Evolutionary conservation across 2,113 vertebrate species (phyloP), one percentile per base, ranked within the genome.

Genomic region (Crotalus horridus): DNA sequence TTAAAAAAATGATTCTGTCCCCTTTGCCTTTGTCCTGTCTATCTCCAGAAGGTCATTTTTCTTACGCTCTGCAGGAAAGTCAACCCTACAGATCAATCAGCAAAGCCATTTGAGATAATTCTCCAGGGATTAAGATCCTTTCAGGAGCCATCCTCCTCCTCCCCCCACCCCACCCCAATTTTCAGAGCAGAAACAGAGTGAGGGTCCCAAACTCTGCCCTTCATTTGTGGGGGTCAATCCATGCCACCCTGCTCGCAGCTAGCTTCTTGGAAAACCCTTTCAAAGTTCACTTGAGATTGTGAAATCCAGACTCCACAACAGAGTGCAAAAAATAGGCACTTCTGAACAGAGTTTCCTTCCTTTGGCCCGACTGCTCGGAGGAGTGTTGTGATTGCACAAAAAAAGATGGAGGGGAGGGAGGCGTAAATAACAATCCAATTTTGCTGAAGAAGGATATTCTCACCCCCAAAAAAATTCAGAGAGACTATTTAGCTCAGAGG

Each of bases 311-410:
- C 97, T 97, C 97, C 96, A 98, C 98, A 98, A 96, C 94, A 95
- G 96, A 97, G 95, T 96, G 98, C 98, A 98, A 97, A 98, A 97
- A 98, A 98, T 97, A 97, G 97, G 97, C 98, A 97, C 97, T 98
- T 97, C 96, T 96, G 96, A 97, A 95, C 94, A 95, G 96, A 86
- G 96, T 97, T 98, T 99, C 98, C 99, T 99, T 99, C 98, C 98
- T 97, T 97, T 97, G 97, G 96, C 96, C 96, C 95, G 39, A 95
- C 29, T 94, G 96, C 96, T 13, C 90, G 95, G 95, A 97, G 97
- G 97, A 92, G 86, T 93, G 92, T 96, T 96, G 96, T 96, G 96
- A 98, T 96, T 92, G 95, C 97, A 95, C 43, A 90, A 96, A 90
- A 81, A 87, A 91, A 85, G 89, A 53, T 90, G 93, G 11, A 17